phyloP scores from a whole-genome alignment of 2,888 invertebrate genomes.

The Timema cristinae region DNA sequence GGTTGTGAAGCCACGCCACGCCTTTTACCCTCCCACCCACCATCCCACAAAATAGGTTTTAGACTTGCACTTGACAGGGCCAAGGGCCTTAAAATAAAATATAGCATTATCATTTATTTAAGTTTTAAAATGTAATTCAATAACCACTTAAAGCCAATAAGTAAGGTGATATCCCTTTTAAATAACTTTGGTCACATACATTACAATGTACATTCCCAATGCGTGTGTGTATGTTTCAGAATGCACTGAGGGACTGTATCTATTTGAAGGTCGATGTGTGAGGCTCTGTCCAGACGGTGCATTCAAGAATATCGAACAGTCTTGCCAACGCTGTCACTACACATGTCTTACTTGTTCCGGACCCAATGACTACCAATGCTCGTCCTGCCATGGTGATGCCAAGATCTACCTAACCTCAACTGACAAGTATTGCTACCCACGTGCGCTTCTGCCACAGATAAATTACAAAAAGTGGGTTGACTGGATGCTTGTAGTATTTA shows the following conservation, averaged over 20 bases:
- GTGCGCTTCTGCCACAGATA: constrained; percentile 47
- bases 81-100: too few relatives aligned
- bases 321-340: constrained; percentile 67
- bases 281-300: constrained; percentile 51
- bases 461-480: constrained; percentile 49
- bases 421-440: constrained; percentile 51
- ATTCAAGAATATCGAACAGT: constrained; percentile 25
- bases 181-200: neutral
- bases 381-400: constrained; percentile 63
- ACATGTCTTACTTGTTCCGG: constrained; percentile 67
- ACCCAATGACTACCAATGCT: constrained; percentile 65
- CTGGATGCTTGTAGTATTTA: constrained; percentile 47
- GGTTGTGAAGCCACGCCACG: too few relatives aligned
- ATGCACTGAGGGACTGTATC: constrained; percentile 58
- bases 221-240: constrained; percentile 52
- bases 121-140: too few relatives aligned
- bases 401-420: constrained; percentile 43
- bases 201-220: neutral
- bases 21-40: too few relatives aligned
- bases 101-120: too few relatives aligned
- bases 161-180: too few relatives aligned
- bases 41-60: too few relatives aligned
- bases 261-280: constrained; percentile 58
- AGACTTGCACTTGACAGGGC: too few relatives aligned
- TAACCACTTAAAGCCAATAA: too few relatives aligned